Evolutionary conservation across 2,888 invertebrate species (phyloP).

Genomic region (Muschampia plurimacula): DNA sequence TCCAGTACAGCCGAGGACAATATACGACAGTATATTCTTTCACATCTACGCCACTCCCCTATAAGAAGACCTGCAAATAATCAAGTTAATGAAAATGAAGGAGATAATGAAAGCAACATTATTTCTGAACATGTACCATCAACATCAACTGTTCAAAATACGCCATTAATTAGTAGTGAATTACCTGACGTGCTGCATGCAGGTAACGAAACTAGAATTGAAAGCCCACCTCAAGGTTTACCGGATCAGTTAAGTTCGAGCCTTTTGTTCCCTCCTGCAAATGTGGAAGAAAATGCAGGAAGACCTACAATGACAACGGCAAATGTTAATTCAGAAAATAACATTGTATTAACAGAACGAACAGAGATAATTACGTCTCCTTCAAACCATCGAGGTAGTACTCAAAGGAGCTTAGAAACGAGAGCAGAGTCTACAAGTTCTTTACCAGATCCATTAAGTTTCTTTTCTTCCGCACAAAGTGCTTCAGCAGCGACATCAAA

Average conservation of each 20-base stretch:
- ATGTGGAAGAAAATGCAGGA: not conserved
- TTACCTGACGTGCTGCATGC: not conserved
- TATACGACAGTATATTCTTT: not conserved
- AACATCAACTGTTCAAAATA: not conserved
- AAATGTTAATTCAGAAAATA: not conserved
- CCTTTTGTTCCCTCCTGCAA: not conserved
- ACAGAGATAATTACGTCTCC: not conserved
- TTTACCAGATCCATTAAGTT: conserved; percentile 65
- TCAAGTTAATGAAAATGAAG: not conserved
- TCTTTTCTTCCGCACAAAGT: conserved; percentile 54
- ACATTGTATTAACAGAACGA: not conserved
- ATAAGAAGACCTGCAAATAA: not conserved
- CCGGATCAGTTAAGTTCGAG: not conserved
- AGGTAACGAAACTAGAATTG: not conserved
- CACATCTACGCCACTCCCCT: conserved; percentile 19
- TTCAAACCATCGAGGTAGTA: not conserved
- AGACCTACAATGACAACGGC: not conserved
- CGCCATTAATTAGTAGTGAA: not conserved
- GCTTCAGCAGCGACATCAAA: conserved; percentile 39
- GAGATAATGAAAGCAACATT: not conserved
- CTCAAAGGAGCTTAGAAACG: not conserved
- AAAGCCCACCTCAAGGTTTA: not conserved
- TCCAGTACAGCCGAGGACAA: not conserved
- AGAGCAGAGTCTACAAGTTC: conserved; percentile 28
- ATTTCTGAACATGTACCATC: not conserved